phyloP scores from a whole-genome alignment of 2,888 invertebrate genomes.

The Steromphala cineraria region DNA sequence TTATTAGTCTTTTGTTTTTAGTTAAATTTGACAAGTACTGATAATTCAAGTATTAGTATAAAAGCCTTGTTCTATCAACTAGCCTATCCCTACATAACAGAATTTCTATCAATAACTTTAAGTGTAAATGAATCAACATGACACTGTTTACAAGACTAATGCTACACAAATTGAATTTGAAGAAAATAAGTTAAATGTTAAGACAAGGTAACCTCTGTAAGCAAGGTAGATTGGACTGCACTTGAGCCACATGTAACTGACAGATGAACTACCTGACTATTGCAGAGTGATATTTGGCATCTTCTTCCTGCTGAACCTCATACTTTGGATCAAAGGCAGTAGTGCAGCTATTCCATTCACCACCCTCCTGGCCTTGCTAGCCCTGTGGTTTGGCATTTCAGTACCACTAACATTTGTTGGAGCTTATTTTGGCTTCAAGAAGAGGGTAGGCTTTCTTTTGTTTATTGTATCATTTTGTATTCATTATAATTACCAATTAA shows the following conservation, averaged over 20 bases:
- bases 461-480: neutral
- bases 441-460: conserved; percentile 82
- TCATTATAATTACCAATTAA: neutral
- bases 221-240: neutral
- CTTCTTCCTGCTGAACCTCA: conserved; percentile 97
- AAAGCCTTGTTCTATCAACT: too few relatives aligned
- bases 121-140: too few relatives aligned
- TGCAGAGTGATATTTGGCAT: conserved; percentile 93
- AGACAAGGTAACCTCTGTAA: too few relatives aligned
- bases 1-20: neutral
- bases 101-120: too few relatives aligned
- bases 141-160: too few relatives aligned
- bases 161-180: too few relatives aligned
- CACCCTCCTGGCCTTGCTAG: conserved; percentile 93
- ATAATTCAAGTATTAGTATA: too few relatives aligned
- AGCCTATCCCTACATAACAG: too few relatives aligned
- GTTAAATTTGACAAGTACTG: too few relatives aligned
- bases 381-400: conserved; percentile 98
- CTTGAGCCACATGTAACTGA: neutral
- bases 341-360: conserved; percentile 98
- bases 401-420: conserved; percentile 98
- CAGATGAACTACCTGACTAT: neutral
- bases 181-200: neutral
- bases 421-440: conserved; percentile 98
- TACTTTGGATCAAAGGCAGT: conserved; percentile 96